Percentiles rank a stretch among this genome's conserved stretches.
Conservation (phyloP, 2,113 vertebrate species). For the Nothobranchius kuhntae region DNA sequence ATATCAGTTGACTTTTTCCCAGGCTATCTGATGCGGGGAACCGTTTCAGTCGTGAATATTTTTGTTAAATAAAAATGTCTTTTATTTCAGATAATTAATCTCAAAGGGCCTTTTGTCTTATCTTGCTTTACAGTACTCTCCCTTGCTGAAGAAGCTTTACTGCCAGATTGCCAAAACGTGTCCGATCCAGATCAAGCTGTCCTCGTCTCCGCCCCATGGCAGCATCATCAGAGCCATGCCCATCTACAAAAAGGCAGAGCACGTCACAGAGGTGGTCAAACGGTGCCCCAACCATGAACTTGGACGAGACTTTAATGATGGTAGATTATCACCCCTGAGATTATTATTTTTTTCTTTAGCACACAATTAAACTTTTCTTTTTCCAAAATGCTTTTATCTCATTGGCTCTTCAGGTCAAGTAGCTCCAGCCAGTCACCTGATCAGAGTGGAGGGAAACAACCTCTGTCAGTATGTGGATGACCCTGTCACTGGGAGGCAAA, state of each 20-base stretch:
- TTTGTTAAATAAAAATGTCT: too few relatives aligned
- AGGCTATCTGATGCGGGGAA: not conserved
- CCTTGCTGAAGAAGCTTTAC: slow-evolving; percentile 97
- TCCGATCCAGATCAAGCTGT: slow-evolving; percentile 96
- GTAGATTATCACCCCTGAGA: slow-evolving; percentile 60
- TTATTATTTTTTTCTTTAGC: not conserved
- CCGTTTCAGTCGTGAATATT: not conserved
- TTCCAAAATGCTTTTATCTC: not conserved
- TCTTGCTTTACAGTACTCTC: slow-evolving; percentile 86
- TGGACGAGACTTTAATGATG: slow-evolving; percentile 94
- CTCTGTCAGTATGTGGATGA: slow-evolving; percentile 95
- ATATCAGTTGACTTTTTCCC: not conserved
- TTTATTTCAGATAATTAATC: slow-evolving; percentile 3
- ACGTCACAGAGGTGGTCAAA: slow-evolving; percentile 97
- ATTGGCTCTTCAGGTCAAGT: slow-evolving; percentile 82
- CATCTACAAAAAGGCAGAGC: slow-evolving; percentile 96
- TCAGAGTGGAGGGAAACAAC: slow-evolving; percentile 95
- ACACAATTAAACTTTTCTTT: not conserved
- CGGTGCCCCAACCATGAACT: slow-evolving; percentile 98
- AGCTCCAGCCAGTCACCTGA: slow-evolving; percentile 94
- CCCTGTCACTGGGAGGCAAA: slow-evolving; percentile 92
- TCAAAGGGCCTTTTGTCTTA: not conserved
- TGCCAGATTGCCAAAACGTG: slow-evolving; percentile 99
- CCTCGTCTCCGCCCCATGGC: slow-evolving; percentile 85
- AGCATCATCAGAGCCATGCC: slow-evolving; percentile 96